phyloP scores from a whole-genome alignment of 2,113 vertebrate species.

The Notiomystis cincta region DNA sequence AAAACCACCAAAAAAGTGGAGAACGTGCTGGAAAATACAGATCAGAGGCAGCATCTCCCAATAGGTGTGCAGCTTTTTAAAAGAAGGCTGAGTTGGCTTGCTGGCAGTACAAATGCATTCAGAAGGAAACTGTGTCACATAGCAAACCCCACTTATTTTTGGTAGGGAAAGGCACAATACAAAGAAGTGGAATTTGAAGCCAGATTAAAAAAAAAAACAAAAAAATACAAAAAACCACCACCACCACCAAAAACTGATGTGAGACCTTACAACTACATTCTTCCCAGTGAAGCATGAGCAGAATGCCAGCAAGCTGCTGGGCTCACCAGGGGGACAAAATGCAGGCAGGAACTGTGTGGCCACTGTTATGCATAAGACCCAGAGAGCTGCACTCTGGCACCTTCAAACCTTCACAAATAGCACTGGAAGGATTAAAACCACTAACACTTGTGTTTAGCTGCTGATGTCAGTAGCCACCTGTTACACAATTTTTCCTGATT shows the following conservation, averaged over 20 bases:
- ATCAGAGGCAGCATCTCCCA: background rate
- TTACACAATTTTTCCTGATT: background rate
- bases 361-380: rapidly evolving
- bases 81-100: background rate
- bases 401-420: background rate
- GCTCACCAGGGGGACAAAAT: background rate
- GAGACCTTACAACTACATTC: background rate
- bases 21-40: background rate
- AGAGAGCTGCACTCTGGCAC: rapidly evolving
- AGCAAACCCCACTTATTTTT: background rate
- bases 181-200: background rate
- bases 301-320: background rate
- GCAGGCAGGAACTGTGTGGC: background rate
- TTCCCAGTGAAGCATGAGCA: background rate
- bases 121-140: background rate
- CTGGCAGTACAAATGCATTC: background rate
- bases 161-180: background rate
- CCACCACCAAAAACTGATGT: background rate
- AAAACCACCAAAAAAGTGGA: background rate
- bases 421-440: background rate
- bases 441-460: background rate
- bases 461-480: background rate
- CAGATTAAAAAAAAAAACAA: background rate
- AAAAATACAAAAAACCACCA: background rate
- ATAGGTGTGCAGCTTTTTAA: background rate